Percentiles rank a stretch among this genome's conserved stretches.
Evolutionary conservation across 2,113 vertebrate species (phyloP).

Genomic region (Rhynchomys soricoides): DNA sequence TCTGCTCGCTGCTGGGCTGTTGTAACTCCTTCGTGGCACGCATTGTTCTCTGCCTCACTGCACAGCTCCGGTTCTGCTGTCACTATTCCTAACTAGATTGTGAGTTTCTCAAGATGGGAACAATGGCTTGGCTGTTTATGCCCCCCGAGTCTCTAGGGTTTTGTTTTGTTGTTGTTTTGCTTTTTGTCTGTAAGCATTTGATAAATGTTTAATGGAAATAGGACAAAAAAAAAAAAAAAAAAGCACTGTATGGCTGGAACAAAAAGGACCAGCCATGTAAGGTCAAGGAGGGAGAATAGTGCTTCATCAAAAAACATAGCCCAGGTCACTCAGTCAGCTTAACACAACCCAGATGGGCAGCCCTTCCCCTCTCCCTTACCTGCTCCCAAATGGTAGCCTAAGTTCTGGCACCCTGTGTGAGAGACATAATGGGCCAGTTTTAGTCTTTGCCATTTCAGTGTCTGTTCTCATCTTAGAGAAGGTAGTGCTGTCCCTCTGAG

Average conservation of each 20-base stretch:
- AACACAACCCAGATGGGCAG: not conserved
- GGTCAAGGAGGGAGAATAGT: not conserved
- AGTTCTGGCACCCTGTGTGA: not conserved
- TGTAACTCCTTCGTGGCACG: not conserved
- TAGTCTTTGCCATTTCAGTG: not conserved
- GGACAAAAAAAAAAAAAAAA: not conserved
- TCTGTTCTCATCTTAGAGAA: not conserved
- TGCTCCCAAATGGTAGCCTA: not conserved
- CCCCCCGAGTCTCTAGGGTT: not conserved
- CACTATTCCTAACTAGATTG: not conserved
- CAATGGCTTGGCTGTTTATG: not conserved
- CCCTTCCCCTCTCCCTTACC: no score
- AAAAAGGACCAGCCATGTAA: accelerated
- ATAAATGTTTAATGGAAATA: not conserved
- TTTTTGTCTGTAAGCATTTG: not conserved
- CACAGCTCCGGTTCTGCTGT: not conserved
- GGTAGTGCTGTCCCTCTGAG: accelerated
- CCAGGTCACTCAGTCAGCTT: not conserved
- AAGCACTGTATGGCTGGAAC: not conserved
- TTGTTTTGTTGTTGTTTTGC: not conserved
- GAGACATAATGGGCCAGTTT: not conserved
- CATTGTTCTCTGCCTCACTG: not conserved
- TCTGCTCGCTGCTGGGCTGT: not conserved
- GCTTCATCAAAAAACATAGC: not conserved
- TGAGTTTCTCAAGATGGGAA: not conserved